Base-by-base conservation (phyloP, 2,888 invertebrate species). In the Gerris lacustris region DNA sequence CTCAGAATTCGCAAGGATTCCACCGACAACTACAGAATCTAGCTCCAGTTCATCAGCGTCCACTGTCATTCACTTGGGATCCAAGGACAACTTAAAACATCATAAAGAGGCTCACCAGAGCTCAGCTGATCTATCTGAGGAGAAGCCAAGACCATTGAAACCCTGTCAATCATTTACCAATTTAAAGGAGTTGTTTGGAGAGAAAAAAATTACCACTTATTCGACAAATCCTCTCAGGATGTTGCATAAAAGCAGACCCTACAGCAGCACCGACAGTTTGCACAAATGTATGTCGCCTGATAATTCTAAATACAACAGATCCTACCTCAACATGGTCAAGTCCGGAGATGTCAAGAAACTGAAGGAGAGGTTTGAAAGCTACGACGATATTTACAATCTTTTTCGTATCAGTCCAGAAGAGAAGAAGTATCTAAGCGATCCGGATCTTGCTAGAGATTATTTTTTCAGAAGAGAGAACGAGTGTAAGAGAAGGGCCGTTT, bases 121-220 rank as follows among this genome's bases (percentile, higher is more conserved):
- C 55, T 80, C 79, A 77, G 79, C 84, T 68, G 80, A 81, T n/a
- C 18, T 68, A 45, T 47, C 43, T 45, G 47, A 45, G 43, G 15
- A 15, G 15, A 44, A 67, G 64, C 47, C 62, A 9, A 62, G n/a
- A 7, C 69, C 69, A 6, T 70, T 76, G 18, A 73, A 74, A 44
- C 73, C 75, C n/a, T 88, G 89, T 0, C 87, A 87, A 76, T 89
- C 89, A 0, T 88, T 86, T 77, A 84, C 91, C 47, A 88, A 91
- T 80, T 81, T 92, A 71, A 90, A 89, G 77, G 92, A 92, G 75
- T 81, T 91, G n/a, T 92, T 90, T 77, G 92, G 92, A 0, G 92
- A 92, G 79, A 85, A 83, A 44, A 85, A 86, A 74, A 71, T 72
- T 67, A 74, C 75, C 6, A 68, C 74, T 11, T 76, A 76, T 71